Conservation (phyloP, 2,113 vertebrate genomes). For the Balaenoptera acutorostrata region DNA sequence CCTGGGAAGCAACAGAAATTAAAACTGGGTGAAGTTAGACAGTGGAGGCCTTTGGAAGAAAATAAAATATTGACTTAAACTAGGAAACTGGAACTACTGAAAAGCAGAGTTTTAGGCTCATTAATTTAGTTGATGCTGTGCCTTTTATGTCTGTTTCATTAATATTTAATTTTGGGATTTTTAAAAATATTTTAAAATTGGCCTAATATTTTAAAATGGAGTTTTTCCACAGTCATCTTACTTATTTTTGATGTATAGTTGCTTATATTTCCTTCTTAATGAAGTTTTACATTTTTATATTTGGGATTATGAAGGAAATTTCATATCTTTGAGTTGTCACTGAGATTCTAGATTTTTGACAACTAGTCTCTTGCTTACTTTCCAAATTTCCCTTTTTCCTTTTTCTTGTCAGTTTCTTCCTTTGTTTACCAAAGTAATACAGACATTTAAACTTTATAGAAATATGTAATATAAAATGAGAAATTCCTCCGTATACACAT, state of each 20-base stretch:
- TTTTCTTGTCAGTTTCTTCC: not conserved
- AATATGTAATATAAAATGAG: not conserved
- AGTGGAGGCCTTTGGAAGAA: not conserved
- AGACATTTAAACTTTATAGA: not conserved
- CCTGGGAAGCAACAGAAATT: not conserved
- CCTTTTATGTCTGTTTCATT: conserved; percentile 15
- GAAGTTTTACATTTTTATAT: not conserved
- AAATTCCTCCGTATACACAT: not conserved
- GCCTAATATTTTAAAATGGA: not conserved
- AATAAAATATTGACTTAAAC: not conserved
- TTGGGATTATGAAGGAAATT: not conserved
- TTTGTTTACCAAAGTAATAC: not conserved
- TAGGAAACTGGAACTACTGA: not conserved
- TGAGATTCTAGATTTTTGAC: not conserved
- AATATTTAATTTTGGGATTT: not conserved
- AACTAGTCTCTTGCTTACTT: not conserved
- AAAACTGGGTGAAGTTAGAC: not conserved
- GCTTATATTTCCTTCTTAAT: not conserved
- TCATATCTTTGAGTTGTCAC: not conserved
- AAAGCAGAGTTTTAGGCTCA: not conserved
- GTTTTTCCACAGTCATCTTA: not conserved
- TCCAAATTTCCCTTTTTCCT: not conserved
- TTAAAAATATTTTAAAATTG: not conserved
- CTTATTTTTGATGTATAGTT: not conserved
- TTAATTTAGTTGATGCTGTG: not conserved